Evolutionary conservation across 2,113 vertebrate species (phyloP).

Genomic region (Neolamprologus kungweensis): DNA sequence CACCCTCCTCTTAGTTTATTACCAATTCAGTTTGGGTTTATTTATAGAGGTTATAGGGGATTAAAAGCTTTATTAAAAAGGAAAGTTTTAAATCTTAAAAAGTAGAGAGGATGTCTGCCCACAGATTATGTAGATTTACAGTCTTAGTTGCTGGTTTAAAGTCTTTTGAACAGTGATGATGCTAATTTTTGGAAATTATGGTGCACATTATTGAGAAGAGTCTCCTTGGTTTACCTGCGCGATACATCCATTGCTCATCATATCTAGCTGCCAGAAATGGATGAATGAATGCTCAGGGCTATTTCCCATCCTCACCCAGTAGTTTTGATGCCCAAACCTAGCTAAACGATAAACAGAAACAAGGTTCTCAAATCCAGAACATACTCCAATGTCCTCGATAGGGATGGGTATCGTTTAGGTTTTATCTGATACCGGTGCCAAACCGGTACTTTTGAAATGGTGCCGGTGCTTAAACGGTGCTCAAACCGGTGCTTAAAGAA

Average conservation of each 20-base stretch:
- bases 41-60: not conserved
- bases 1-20: not conserved
- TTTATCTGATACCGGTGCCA: too few species aligned
- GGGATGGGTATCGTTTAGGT: too few species aligned
- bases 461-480: too few species aligned
- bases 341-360: fast-evolving
- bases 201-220: not conserved
- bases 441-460: too few species aligned
- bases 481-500: too few species aligned
- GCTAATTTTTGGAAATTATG: not conserved
- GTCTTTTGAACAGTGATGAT: not conserved
- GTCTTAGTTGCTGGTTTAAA: not conserved
- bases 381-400: not conserved
- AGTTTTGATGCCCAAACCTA: not conserved
- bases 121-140: not conserved
- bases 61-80: not conserved
- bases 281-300: not conserved
- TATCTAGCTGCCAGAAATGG: not conserved
- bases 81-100: not conserved
- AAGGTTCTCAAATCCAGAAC: not conserved
- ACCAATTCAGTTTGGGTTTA: not conserved
- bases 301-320: not conserved
- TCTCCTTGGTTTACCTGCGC: not conserved
- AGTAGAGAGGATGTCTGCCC: not conserved
- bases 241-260: not conserved